Conservation (phyloP, 2,888 invertebrate genomes). For the Incurvaria masculella region DNA sequence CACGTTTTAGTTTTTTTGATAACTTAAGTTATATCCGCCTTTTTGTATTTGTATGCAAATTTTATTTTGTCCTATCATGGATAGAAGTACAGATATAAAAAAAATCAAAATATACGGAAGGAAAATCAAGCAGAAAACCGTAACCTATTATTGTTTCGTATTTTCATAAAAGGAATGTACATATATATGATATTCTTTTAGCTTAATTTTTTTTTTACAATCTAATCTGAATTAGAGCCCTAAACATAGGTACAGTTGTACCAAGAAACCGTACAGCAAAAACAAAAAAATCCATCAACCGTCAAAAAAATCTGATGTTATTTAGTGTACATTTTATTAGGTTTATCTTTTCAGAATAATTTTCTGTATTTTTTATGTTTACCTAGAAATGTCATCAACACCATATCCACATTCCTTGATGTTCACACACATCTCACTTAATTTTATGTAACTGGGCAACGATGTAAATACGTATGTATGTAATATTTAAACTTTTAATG, state of each 20-base stretch:
- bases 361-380: too few relatives aligned
- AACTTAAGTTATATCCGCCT: too few relatives aligned
- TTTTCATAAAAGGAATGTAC: constrained; percentile 16
- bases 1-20: too few relatives aligned
- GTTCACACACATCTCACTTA: constrained; percentile 12
- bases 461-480: constrained; percentile 5
- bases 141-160: not conserved
- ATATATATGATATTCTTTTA: constrained; percentile 21
- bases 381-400: too few relatives aligned
- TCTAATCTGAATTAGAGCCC: constrained; percentile 11
- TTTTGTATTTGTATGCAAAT: too few relatives aligned
- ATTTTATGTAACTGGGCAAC: constrained; percentile 14
- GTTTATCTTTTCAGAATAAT: too few relatives aligned
- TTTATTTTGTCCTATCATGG: constrained; percentile 19
- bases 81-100: too few relatives aligned
- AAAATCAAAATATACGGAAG: constrained; percentile 24
- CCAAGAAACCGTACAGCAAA: too few relatives aligned
- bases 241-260: too few relatives aligned
- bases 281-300: too few relatives aligned
- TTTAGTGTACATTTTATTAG: too few relatives aligned
- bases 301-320: too few relatives aligned
- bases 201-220: constrained; percentile 13
- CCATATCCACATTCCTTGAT: constrained; percentile 30
- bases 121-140: constrained; percentile 14
- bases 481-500: constrained; percentile 14